phyloP scores from a whole-genome alignment of 2,113 vertebrate genomes.

The Malurus elegans region DNA sequence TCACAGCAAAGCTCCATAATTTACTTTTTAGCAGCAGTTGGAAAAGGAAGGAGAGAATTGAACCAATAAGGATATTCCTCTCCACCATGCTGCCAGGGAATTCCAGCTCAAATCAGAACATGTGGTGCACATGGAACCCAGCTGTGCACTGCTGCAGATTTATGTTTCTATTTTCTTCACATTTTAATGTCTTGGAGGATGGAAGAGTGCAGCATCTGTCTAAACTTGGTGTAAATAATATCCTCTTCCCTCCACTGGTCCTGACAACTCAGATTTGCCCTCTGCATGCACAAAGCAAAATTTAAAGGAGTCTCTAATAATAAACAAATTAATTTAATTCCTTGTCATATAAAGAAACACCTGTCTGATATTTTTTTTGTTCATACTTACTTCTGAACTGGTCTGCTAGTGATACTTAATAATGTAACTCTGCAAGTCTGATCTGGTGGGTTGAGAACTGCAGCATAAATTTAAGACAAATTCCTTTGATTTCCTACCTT shows the following conservation, averaged over 20 bases:
- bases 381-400: background rate
- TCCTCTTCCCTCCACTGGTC: background rate
- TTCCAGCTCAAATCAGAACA: background rate
- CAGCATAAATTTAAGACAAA: background rate
- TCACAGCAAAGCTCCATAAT: background rate
- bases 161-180: background rate
- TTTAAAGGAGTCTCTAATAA: background rate
- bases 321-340: background rate
- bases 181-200: background rate
- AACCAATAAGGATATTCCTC: background rate
- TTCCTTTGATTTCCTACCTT: background rate
- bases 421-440: background rate
- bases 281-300: background rate
- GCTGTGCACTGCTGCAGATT: background rate
- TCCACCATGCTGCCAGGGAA: background rate
- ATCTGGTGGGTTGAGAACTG: background rate
- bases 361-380: background rate
- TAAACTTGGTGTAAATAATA: background rate
- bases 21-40: background rate
- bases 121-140: background rate
- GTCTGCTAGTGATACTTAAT: background rate
- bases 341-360: background rate
- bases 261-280: background rate
- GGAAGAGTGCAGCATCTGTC: background rate
- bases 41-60: background rate